A percentile compares a stretch with the other conserved stretches of the same genome.
Evolutionary conservation across 2,113 vertebrate genomes (phyloP).

Genomic region (Coptodon rendalli): DNA sequence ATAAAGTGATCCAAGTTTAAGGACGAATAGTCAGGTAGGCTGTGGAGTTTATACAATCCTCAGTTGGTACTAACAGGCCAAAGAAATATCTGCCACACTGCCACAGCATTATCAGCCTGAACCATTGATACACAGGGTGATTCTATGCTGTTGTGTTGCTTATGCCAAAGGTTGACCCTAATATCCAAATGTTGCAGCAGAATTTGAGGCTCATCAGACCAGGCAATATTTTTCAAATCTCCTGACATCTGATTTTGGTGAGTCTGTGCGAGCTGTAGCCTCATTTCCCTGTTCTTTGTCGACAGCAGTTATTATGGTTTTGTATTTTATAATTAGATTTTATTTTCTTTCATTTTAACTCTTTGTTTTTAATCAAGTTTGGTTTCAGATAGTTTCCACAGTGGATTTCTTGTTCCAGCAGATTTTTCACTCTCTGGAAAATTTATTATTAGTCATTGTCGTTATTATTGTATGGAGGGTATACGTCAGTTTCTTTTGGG

Average conservation of each 20-base stretch:
- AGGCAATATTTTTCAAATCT: background rate
- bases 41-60: background rate
- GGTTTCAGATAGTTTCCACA: background rate
- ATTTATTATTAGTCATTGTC: background rate
- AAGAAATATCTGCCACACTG: background rate
- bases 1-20: background rate
- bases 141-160: background rate
- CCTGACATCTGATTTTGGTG: background rate
- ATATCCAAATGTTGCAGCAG: background rate
- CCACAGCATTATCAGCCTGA: background rate
- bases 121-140: background rate
- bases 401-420: background rate
- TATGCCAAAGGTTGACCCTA: background rate
- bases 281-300: background rate
- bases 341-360: background rate
- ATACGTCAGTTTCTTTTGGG: background rate
- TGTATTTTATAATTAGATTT: background rate
- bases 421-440: background rate
- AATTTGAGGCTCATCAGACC: background rate
- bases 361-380: background rate
- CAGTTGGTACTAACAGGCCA: background rate
- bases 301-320: background rate
- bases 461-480: background rate
- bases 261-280: background rate
- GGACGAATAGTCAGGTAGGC: background rate